These are phyloP conservation scores for Tachypleus tridentatus DNA, from an alignment of 1,140 invertebrate genomes.

Conservation along the genomic window DNA sequence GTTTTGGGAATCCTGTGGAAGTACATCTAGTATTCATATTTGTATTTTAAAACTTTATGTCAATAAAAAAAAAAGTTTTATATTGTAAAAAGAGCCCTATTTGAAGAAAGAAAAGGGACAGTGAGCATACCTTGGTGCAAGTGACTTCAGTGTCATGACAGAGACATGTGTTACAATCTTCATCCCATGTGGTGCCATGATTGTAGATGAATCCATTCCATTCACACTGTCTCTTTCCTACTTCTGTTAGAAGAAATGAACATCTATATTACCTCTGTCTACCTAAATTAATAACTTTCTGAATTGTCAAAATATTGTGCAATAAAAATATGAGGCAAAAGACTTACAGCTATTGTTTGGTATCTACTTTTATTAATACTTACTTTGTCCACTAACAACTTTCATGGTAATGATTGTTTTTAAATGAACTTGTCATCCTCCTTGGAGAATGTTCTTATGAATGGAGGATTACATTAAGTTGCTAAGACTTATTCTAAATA, in stretches of 20 bases:
- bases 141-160: slow-evolving; percentile 57
- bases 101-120: neutral
- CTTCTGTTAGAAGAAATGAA: slow-evolving; percentile 3
- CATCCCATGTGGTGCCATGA: slow-evolving; percentile 48
- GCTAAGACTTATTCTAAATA: too few relatives aligned
- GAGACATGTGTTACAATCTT: slow-evolving; percentile 69
- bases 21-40: too few relatives aligned
- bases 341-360: too few relatives aligned
- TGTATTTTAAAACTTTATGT: neutral
- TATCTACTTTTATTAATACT: too few relatives aligned
- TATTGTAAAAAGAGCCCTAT: neutral
- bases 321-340: neutral
- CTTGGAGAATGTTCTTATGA: too few relatives aligned
- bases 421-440: too few relatives aligned
- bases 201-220: slow-evolving; percentile 44
- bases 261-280: neutral
- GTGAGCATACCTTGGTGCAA: slow-evolving; percentile 56
- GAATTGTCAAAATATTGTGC: neutral
- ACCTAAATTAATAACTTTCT: neutral
- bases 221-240: slow-evolving; percentile 31
- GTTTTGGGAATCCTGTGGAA: too few relatives aligned
- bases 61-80: slow-evolving; percentile 1
- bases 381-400: too few relatives aligned
- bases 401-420: too few relatives aligned
- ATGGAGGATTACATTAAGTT: too few relatives aligned